Conservation (phyloP, 1,140 invertebrate genomes). For the Hyposmocoma kahamanoa region DNA sequence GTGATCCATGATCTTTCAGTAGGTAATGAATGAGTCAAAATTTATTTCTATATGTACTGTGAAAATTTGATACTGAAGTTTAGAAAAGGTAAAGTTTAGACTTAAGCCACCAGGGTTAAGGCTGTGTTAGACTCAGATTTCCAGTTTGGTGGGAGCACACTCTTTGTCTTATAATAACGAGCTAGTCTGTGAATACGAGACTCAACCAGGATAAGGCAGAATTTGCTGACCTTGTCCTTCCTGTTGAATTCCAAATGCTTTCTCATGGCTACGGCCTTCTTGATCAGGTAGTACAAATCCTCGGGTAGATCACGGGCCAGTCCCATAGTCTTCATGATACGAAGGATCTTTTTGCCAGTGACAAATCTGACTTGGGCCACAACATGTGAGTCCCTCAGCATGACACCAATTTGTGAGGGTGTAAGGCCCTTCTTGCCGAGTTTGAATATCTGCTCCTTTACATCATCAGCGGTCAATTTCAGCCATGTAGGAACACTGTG, state of each 20-base stretch:
- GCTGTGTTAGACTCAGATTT: constrained; percentile 99
- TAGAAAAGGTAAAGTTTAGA: too few species aligned
- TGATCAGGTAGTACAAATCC: constrained; percentile 98
- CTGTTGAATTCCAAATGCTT: constrained; percentile 99
- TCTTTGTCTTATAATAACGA: constrained; percentile 98
- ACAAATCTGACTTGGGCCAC: constrained; percentile 99
- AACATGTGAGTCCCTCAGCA: constrained; percentile 98
- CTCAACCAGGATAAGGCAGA: constrained; percentile 98
- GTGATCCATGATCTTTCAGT: too few species aligned
- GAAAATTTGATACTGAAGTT: too few species aligned
- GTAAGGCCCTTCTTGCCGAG: constrained; percentile 98
- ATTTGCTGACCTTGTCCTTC: constrained; percentile 99
- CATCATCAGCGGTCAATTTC: constrained; percentile 97
- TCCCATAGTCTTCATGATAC: constrained; percentile 98
- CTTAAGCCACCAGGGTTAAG: constrained; percentile 97
- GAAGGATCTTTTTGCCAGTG: constrained; percentile 97
- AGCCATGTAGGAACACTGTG: constrained; percentile 98
- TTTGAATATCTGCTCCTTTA: constrained; percentile 98
- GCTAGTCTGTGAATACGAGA: constrained; percentile 98
- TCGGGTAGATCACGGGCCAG: constrained; percentile 97
- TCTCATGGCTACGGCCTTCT: constrained; percentile 98
- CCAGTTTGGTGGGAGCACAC: constrained; percentile 96
- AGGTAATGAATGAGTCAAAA: too few species aligned
- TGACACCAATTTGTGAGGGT: constrained; percentile 99
- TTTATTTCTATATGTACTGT: too few species aligned